Evolutionary conservation across 1,140 invertebrate genomes (phyloP).

Genomic region (Aporrectodea caliginosa): DNA sequence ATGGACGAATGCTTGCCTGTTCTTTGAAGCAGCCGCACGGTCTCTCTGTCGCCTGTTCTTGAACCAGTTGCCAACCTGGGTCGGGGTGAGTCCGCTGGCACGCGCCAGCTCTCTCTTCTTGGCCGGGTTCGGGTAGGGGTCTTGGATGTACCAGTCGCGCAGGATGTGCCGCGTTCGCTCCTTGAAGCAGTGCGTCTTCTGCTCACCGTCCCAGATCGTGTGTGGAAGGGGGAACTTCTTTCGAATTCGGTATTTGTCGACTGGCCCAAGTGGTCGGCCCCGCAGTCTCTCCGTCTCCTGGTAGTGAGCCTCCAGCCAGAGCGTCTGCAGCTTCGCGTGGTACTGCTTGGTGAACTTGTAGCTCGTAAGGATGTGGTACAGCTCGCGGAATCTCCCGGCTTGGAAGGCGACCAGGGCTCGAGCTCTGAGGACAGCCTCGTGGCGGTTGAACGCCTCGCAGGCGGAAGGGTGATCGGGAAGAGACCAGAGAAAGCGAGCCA

Average conservation of each 20-base stretch:
- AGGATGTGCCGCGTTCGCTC: conserved; percentile 90
- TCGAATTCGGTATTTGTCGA: conserved; percentile 96
- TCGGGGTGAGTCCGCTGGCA: conserved; percentile 94
- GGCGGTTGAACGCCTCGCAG: conserved; percentile 88
- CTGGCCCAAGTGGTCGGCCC: conserved; percentile 90
- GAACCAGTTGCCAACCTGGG: too few species aligned
- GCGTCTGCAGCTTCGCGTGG: conserved; percentile 88
- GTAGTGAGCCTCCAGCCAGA: conserved; percentile 98
- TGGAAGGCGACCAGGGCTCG: conserved; percentile 96
- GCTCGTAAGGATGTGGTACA: conserved; percentile 91
- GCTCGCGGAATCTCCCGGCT: conserved; percentile 84
- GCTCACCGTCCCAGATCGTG: conserved; percentile 99
- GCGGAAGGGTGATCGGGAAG: conserved; percentile 64
- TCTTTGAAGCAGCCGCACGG: conserved; percentile 96
- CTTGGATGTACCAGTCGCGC: conserved; percentile 96
- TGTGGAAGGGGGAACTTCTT: conserved; percentile 98
- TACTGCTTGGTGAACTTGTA: conserved; percentile 95
- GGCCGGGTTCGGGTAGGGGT: conserved; percentile 97
- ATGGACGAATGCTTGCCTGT: too few species aligned
- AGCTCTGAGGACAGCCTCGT: conserved; percentile 89
- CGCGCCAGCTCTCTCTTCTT: conserved; percentile 96
- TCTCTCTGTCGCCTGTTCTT: too few species aligned
- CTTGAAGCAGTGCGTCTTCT: too few species aligned
- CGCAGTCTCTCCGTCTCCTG: conserved; percentile 94
- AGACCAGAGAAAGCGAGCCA: conserved; percentile 94